Evolutionary conservation across 2,797 vertebrate genomes (phyloP).

Genomic region (Podarcis lilfordi): DNA sequence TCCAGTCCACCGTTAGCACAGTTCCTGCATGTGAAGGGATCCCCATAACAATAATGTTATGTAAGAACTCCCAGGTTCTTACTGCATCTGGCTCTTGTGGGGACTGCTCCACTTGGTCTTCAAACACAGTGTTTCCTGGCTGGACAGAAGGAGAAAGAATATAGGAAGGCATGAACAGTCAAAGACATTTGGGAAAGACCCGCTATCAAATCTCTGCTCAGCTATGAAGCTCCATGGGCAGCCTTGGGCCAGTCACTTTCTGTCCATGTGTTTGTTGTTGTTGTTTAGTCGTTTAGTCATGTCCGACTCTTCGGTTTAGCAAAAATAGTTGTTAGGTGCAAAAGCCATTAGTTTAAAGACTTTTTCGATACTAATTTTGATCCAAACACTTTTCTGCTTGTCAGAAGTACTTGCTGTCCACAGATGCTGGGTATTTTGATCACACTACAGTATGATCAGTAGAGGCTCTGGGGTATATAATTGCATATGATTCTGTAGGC

Average conservation of each 20-base stretch:
- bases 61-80: background rate
- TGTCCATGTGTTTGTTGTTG: too few species aligned
- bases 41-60: background rate
- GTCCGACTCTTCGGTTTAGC: background rate
- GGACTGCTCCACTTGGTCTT: background rate
- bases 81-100: background rate
- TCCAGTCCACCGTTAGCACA: background rate
- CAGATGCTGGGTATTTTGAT: background rate
- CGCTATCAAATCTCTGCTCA: too few species aligned
- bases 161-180: too few species aligned
- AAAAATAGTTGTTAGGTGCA: background rate
- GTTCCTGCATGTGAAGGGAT: background rate
- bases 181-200: too few species aligned
- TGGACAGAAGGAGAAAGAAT: background rate
- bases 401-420: background rate
- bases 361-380: slow-evolving; percentile 5
- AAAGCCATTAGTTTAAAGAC: background rate
- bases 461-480: background rate
- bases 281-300: too few species aligned
- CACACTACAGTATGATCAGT: slow-evolving; percentile 1
- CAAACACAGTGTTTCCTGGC: background rate
- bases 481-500: slow-evolving; percentile 22
- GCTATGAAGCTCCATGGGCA: background rate
- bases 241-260: background rate
- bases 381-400: background rate